Base-by-base conservation (phyloP, 2,888 invertebrate species). In the Acrocera orbiculus region DNA sequence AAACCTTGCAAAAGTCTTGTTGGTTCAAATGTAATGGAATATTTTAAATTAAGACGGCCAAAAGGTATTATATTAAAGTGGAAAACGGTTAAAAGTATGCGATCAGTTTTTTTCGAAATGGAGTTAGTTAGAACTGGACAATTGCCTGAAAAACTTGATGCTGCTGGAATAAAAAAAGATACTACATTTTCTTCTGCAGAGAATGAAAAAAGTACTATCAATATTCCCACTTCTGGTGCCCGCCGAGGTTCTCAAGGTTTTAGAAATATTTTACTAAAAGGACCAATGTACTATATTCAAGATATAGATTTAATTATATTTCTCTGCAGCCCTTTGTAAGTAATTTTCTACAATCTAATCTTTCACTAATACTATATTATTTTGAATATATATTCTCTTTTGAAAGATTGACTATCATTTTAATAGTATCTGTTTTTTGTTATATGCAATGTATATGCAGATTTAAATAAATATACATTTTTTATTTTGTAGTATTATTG, bases 301-400 rank as follows among this genome's bases (percentile, higher is more conserved):
- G 83, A 87, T 44, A 74, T 85, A 36, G 76, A 81, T 40, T 72
- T 75, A 0, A 70, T 89, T 23, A 76, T 86, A 35, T 90, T 83
- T 51, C 65, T 90, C 2, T 89, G 89, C 52, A 82, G 83, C 47
- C 89, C 90, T 1, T 64, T 90, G 80, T 87, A 58, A 70, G 77
- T 68, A 20, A 11, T 14, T 25, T n/a, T 9, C 13, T n/a, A n/a
- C n/a, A n/a, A n/a, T n/a, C n/a, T n/a, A n/a, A n/a, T n/a, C n/a
- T n/a, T n/a, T n/a, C n/a, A n/a, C n/a, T n/a, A n/a, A n/a, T n/a
- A n/a, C n/a, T n/a, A n/a, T n/a, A n/a, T n/a, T n/a, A n/a, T n/a
- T n/a, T n/a, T n/a, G n/a, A n/a, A n/a, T n/a, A n/a, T n/a, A n/a
- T n/a, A n/a, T n/a, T n/a, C n/a, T n/a, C n/a, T n/a, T n/a, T n/a